A percentile compares a stretch with the other conserved stretches of the same genome.
phyloP scores from a whole-genome alignment of 2,888 invertebrate genomes.

The Piscicola geometra region DNA sequence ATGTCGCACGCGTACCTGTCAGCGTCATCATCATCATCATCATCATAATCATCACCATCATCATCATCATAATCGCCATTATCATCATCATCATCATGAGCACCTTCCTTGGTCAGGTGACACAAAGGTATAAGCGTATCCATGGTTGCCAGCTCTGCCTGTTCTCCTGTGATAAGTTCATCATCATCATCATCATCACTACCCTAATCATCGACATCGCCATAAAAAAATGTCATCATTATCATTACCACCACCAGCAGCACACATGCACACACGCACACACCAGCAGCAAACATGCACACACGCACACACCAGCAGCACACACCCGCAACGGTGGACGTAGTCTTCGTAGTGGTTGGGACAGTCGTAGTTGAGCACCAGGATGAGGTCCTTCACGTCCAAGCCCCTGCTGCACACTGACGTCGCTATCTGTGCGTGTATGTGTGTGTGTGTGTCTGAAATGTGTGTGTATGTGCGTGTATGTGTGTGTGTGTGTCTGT shows the following conservation, averaged over 20 bases:
- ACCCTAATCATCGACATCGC: background rate
- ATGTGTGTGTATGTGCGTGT: background rate
- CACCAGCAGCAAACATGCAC: background rate
- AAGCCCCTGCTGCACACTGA: slow-evolving; percentile 95
- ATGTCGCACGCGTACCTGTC: slow-evolving; percentile 82
- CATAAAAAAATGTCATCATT: background rate
- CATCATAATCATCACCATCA: too few species aligned
- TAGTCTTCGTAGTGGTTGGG: slow-evolving; percentile 99
- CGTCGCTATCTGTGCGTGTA: slow-evolving; percentile 69
- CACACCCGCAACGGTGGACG: slow-evolving; percentile 92
- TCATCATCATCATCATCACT: background rate
- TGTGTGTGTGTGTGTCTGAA: background rate
- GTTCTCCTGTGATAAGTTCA: too few species aligned
- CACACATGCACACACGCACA: too few species aligned
- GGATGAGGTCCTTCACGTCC: slow-evolving; percentile 94
- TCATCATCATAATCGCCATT: too few species aligned
- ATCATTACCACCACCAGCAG: background rate
- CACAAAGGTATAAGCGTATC: slow-evolving; percentile 93
- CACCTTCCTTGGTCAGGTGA: slow-evolving; percentile 80
- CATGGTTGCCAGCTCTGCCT: slow-evolving; percentile 80
- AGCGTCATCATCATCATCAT: too few species aligned
- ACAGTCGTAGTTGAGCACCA: slow-evolving; percentile 97
- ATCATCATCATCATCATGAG: background rate
- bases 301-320: too few species aligned
- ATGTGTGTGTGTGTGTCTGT: background rate